These are phyloP conservation scores for Ornithoptera alexandrae DNA, from an alignment of 2,888 invertebrate genomes.

Conservation along the genomic window DNA sequence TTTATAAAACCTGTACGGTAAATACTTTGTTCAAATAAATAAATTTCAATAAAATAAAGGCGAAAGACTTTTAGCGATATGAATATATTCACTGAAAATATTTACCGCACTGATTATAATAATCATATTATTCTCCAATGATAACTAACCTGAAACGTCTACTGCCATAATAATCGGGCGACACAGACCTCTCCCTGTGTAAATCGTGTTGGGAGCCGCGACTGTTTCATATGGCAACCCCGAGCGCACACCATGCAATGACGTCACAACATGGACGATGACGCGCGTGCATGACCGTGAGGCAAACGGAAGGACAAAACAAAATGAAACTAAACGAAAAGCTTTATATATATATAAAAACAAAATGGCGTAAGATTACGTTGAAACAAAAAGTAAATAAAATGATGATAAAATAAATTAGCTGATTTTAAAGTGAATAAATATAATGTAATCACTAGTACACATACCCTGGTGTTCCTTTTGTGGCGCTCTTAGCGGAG, in stretches of 20 bases:
- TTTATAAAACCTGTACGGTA: background rate
- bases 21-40: constrained; percentile 7
- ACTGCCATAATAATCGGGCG: constrained; percentile 85
- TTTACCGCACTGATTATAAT: constrained; percentile 1
- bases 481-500: constrained; percentile 80
- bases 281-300: constrained; percentile 46
- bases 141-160: constrained; percentile 88
- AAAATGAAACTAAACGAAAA: constrained; percentile 39
- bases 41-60: background rate
- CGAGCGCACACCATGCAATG: constrained; percentile 67
- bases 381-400: too few relatives aligned
- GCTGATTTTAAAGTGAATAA: too few relatives aligned
- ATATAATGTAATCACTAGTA: background rate
- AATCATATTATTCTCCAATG: constrained; percentile 14
- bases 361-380: too few relatives aligned
- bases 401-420: too few relatives aligned
- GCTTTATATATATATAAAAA: background rate
- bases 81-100: background rate
- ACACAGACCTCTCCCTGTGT: constrained; percentile 82
- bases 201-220: constrained; percentile 88
- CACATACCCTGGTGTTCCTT: constrained; percentile 76
- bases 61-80: background rate
- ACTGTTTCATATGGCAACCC: constrained; percentile 62
- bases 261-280: constrained; percentile 67
- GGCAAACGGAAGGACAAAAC: constrained; percentile 46